Evolutionary conservation across 2,113 vertebrate genomes (phyloP), one percentile per base, ranked within the genome.

Genomic region (Plestiodon gilberti): DNA sequence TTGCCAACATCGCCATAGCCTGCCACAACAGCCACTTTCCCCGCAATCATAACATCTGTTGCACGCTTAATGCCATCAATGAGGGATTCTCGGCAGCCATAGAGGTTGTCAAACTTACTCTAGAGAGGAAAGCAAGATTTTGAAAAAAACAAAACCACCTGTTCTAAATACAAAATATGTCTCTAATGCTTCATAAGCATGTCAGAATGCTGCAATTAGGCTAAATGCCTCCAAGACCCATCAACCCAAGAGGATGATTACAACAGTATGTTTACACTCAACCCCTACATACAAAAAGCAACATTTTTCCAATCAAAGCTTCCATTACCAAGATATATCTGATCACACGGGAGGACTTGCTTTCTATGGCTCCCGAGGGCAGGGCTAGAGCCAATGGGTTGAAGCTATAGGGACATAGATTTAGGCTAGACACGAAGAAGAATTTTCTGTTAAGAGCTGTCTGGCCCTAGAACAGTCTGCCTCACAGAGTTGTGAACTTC

Each of bases 31-130:
- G 99, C 99, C 2, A 99, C 98, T 82, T 99, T 99, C 2, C 99
- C 99, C 0, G 99, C 99, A 40, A 99, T 99, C 99, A 99, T 99
- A 76, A 99, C 98, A 10, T 99, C 99, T 0, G 99, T 99, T 86
- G 99, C 99, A 40, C 98, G 96, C 93, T 99, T 99, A 96, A 99
- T 99, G 67, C 99, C 99, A 57, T 99, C 99, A 0, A 99, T 99
- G 88, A 99, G 97, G 57, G 98, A 99, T 96, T 99, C 99, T 61
- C 99, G 97, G 97, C 99, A 99, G 86, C 99, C 99, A 80, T 99
- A 99, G 62, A 99, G 96, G 96, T 99, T 99, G 94, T 99, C 99
- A 77, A 99, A 99, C 90, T 99, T 99, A 90, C 99, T 99, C 99
- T 99, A 93, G 78, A 70, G 81, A 90, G 79, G 87, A 25, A 69